These are phyloP conservation scores for Branchinecta lynchi DNA, from an alignment of 1,140 invertebrate genomes.

Conservation along the genomic window DNA sequence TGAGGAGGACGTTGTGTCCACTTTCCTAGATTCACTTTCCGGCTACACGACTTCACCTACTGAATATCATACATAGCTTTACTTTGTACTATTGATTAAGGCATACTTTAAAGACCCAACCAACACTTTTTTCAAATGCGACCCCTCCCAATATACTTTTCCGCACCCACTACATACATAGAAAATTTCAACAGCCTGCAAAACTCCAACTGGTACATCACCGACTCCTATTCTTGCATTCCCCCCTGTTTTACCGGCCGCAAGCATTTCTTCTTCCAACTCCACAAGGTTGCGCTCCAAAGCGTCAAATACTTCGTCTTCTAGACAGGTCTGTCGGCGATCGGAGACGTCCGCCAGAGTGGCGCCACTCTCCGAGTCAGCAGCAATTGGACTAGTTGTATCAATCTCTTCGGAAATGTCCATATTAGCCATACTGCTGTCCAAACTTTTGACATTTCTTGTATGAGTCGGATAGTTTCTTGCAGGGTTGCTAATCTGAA, in stretches of 20 bases:
- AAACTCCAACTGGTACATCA: not conserved
- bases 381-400: not conserved
- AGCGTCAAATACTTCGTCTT: too few relatives aligned
- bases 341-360: not conserved
- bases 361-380: not conserved
- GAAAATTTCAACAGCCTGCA: not conserved
- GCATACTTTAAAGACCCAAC: not conserved
- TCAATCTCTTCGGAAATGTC: not conserved
- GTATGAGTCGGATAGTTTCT: too few relatives aligned
- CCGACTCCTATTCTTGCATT: not conserved
- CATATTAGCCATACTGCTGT: not conserved
- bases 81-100: not conserved
- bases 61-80: too few relatives aligned
- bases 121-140: not conserved
- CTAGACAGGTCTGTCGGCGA: too few relatives aligned
- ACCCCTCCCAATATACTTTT: slow-evolving; percentile 4
- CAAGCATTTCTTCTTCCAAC: not conserved
- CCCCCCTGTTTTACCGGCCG: not conserved
- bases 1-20: too few relatives aligned
- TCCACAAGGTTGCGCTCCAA: not conserved
- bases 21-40: too few relatives aligned
- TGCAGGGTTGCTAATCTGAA: not conserved
- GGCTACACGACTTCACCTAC: too few relatives aligned
- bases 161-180: not conserved
- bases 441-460: too few relatives aligned